A percentile compares a stretch with the other conserved stretches of the same genome.
phyloP scores from a whole-genome alignment of 1,140 invertebrate species.

The Chlorops oryzae region DNA sequence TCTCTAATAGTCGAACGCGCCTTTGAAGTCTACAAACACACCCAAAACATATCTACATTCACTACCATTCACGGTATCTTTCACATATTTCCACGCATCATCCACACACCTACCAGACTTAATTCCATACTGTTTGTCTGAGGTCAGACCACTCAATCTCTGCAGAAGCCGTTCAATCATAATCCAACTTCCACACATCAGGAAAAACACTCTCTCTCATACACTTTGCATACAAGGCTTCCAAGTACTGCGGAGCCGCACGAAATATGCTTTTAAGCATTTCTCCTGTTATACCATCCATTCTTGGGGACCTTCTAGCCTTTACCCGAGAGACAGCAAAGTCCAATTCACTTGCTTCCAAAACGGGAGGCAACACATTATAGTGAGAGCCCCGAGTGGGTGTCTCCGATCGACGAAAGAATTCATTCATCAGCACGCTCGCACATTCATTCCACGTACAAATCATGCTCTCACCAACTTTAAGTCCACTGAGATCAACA shows the following conservation, averaged over 20 bases:
- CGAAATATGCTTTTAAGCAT: slow-evolving; percentile 7
- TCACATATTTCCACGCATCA: too few relatives aligned
- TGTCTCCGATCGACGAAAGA: not conserved
- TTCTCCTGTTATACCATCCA: slow-evolving; percentile 7
- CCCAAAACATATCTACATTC: not conserved
- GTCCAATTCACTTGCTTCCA: slow-evolving; percentile 1
- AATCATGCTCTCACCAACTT: not conserved
- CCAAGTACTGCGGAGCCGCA: slow-evolving; percentile 1
- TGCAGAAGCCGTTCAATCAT: slow-evolving; percentile 14
- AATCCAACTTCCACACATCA: slow-evolving; percentile 20
- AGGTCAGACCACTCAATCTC: not conserved
- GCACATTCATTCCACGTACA: too few relatives aligned
- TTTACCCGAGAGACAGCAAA: not conserved
- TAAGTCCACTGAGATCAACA: not conserved
- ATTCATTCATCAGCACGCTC: not conserved
- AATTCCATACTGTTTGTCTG: slow-evolving; percentile 3
- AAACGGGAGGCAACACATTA: not conserved
- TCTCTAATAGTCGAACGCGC: too few relatives aligned
- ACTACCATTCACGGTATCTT: too few relatives aligned
- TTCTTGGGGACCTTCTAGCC: not conserved
- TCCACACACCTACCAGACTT: not conserved
- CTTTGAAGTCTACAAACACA: slow-evolving; percentile 1
- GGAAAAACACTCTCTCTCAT: not conserved
- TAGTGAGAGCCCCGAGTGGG: not conserved
- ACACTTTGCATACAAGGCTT: not conserved